Evolutionary conservation across 2,888 invertebrate genomes (phyloP).

Genomic region (Coecobrya sp.): DNA sequence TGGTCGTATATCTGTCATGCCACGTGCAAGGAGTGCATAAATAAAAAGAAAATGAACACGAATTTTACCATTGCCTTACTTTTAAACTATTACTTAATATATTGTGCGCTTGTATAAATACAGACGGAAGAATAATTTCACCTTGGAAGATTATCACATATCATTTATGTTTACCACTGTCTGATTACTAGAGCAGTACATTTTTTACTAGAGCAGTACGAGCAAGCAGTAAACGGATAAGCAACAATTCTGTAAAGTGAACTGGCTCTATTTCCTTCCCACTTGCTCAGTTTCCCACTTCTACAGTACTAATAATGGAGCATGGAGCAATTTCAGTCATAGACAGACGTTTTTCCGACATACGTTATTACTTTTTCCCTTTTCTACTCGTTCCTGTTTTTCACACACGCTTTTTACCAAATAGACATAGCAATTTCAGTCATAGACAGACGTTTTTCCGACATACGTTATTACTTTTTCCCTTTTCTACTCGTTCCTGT

Average conservation of each 20-base stretch:
- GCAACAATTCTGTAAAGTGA: conserved; percentile 8
- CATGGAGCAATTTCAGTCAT: conserved; percentile 32
- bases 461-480: conserved; percentile 58
- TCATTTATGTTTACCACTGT: neutral
- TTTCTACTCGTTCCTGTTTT: neutral
- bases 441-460: conserved; percentile 35
- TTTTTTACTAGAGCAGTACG: neutral
- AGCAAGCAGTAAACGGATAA: neutral
- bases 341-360: conserved; percentile 43
- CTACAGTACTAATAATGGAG: neutral
- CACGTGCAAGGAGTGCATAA: conserved; percentile 48
- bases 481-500: neutral
- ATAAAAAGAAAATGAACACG: conserved; percentile 23
- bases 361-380: conserved; percentile 55
- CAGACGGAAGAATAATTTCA: neutral
- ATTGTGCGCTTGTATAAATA: neutral
- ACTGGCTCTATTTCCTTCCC: neutral
- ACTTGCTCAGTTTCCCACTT: neutral
- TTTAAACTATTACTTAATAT: neutral
- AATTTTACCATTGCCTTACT: neutral
- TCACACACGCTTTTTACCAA: conserved; percentile 17
- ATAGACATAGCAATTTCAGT: conserved; percentile 40
- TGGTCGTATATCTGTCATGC: conserved; percentile 62
- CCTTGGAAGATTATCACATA: conserved; percentile 5
- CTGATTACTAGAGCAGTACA: conserved; percentile 33